Evolutionary conservation across 2,888 invertebrate species (phyloP), one percentile per base, ranked within the genome.

Genomic region (Agriotes lineatus): DNA sequence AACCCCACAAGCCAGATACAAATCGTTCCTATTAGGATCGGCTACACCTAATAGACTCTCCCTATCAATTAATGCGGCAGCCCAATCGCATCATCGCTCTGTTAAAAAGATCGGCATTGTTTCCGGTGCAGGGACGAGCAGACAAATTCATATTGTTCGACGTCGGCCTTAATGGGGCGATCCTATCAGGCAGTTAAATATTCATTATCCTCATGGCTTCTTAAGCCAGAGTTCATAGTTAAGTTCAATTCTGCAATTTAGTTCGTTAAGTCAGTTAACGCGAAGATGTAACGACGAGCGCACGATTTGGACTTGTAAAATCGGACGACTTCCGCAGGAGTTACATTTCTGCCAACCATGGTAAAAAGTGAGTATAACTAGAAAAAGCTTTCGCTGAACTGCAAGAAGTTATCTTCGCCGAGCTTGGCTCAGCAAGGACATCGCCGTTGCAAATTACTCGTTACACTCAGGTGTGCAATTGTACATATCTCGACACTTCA

Each of bases 221-320:
- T 62, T 61, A 39, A 62, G 60, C 20, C 44, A 62, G 63, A 68
- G 68, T 68, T 58, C 68, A 67, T 61, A 67, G 60, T 67, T 64
- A 64, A 64, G 63, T 62, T 59, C 52, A 68, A 64, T 68, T 68
- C 68, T 68, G 63, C 63, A 68, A 68, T 68, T 68, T 68, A 68
- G 68, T 48, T 64, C 57, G 63, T 68, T 68, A 68, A 68, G 68
- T 63, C 59, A 60, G 48, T 58, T 69, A 59, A 69, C 44, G 58
- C 44, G 64, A 59, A 58, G 63, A 68, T 68, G 62, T 68, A 35
- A 57, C 66, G 57, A 58, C 50, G 25, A 42, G 30, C 58, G 37
- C 16, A 62, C 62, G 45, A 63, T 63, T 63, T 56, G 18, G 18
- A 25, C 45, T 20, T 22, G 18, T 3, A 22, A 10, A 48, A n/a